A percentile compares a stretch with the other conserved stretches of the same genome.
These are phyloP conservation scores for Diaperis boleti DNA, from an alignment of 2,888 invertebrate genomes.

Conservation along the genomic window DNA sequence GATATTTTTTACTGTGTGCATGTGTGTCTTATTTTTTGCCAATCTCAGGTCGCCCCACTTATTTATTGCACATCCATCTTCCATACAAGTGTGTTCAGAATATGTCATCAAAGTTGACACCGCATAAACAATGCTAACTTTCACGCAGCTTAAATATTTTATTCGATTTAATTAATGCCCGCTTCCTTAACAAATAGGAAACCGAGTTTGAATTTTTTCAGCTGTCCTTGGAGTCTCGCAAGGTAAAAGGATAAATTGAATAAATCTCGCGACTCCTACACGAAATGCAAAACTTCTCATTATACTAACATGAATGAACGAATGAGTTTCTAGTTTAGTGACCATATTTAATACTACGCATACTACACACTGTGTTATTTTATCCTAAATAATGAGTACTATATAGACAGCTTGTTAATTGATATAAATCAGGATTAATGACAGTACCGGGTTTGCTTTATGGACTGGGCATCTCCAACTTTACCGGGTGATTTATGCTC, in stretches of 20 bases:
- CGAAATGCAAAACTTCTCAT: slow-evolving; percentile 12
- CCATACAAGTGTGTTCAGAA: slow-evolving; percentile 3
- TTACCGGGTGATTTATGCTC: slow-evolving; percentile 36
- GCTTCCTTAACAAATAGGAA: slow-evolving; percentile 15
- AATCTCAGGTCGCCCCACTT: neutral
- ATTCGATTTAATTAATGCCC: slow-evolving; percentile 17
- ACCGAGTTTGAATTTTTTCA: neutral
- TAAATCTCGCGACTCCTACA: slow-evolving; percentile 27
- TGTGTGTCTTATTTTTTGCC: no score
- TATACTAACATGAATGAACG: slow-evolving; percentile 6
- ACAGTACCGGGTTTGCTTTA: slow-evolving; percentile 29
- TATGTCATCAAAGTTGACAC: slow-evolving; percentile 6
- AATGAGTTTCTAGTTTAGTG: slow-evolving; percentile 22
- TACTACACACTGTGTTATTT: slow-evolving; percentile 27
- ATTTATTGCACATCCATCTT: no score
- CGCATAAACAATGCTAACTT: slow-evolving; percentile 23
- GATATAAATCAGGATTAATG: slow-evolving; percentile 41
- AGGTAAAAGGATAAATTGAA: slow-evolving; percentile 20
- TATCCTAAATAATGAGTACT: slow-evolving; percentile 34
- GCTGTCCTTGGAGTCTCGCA: slow-evolving; percentile 12
- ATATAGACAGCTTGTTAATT: slow-evolving; percentile 41
- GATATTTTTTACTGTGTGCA: no score
- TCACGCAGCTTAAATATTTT: slow-evolving; percentile 27
- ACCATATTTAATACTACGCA: slow-evolving; percentile 21
- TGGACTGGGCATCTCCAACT: slow-evolving; percentile 26